phyloP scores from a whole-genome alignment of 2,797 vertebrate species.

The Urophycis tenuis region DNA sequence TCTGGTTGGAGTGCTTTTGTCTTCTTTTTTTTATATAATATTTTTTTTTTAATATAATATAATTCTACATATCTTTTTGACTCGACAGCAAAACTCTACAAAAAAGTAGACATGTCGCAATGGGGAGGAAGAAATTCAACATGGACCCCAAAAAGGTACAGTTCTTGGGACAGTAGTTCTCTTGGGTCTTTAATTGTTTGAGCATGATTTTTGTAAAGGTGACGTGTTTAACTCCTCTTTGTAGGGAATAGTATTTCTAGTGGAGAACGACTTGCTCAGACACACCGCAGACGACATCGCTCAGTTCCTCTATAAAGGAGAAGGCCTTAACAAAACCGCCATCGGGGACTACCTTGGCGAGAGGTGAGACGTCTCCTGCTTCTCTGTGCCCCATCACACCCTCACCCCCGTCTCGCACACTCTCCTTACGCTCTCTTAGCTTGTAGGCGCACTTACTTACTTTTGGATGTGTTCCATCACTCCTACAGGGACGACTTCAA shows the following conservation, averaged over 20 bases:
- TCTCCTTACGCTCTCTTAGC: neutral
- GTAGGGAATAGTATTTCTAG: conserved; percentile 87
- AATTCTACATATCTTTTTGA: conserved; percentile 9
- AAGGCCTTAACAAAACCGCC: conserved; percentile 92
- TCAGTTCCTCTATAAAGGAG: conserved; percentile 92
- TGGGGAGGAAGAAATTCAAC: conserved; percentile 95
- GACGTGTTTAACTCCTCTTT: neutral
- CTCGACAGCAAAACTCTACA: conserved; percentile 87
- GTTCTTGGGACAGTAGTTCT: neutral
- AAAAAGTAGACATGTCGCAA: conserved; percentile 87
- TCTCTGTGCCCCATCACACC: conserved; percentile 8
- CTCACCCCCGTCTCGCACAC: neutral
- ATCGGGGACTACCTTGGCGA: conserved; percentile 93
- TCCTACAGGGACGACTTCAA: conserved; percentile 84
- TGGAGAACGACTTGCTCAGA: conserved; percentile 86
- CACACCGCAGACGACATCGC: conserved; percentile 85
- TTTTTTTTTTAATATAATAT: neutral
- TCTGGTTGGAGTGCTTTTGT: neutral
- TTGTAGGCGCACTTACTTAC: conserved; percentile 14
- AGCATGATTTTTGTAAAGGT: conserved; percentile 22
- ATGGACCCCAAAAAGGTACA: conserved; percentile 91
- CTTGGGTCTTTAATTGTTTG: neutral
- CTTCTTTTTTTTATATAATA: neutral
- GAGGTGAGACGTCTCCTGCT: conserved; percentile 49
- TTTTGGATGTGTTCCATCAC: conserved; percentile 24